These are phyloP conservation scores for Crypturellus tataupa DNA, from an alignment of 2,797 vertebrate genomes.

Conservation along the genomic window DNA sequence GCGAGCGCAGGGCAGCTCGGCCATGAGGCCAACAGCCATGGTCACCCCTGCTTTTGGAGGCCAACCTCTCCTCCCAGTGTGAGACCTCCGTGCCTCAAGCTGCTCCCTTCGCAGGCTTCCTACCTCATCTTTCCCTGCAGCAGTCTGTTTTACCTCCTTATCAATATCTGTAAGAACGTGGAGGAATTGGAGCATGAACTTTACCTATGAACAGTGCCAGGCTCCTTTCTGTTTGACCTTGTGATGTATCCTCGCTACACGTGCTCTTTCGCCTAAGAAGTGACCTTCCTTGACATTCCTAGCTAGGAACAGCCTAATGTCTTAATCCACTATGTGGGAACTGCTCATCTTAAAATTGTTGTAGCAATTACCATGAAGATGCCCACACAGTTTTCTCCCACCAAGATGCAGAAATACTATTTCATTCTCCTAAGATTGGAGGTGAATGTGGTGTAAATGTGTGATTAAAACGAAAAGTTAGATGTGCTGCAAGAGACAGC, in stretches of 20 bases:
- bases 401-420: background rate
- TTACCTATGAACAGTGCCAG: background rate
- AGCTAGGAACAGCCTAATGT: background rate
- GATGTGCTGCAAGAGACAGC: background rate
- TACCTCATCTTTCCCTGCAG: background rate
- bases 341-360: background rate
- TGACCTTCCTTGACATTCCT: background rate
- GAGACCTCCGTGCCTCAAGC: background rate
- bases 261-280: background rate
- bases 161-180: background rate
- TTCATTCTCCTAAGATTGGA: rapidly evolving
- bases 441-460: background rate
- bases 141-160: background rate
- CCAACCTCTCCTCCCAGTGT: background rate
- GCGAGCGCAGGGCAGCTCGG: conserved; percentile 59
- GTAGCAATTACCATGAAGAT: background rate
- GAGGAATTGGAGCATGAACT: background rate
- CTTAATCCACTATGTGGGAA: background rate
- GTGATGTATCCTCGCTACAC: background rate
- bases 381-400: background rate
- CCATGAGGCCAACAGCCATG: background rate
- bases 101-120: background rate
- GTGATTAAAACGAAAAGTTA: background rate
- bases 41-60: background rate
- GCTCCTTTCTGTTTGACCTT: background rate